Evolutionary conservation across 2,888 invertebrate genomes (phyloP), one percentile per base, ranked within the genome.

Genomic region (Drosophila bunnanda): DNA sequence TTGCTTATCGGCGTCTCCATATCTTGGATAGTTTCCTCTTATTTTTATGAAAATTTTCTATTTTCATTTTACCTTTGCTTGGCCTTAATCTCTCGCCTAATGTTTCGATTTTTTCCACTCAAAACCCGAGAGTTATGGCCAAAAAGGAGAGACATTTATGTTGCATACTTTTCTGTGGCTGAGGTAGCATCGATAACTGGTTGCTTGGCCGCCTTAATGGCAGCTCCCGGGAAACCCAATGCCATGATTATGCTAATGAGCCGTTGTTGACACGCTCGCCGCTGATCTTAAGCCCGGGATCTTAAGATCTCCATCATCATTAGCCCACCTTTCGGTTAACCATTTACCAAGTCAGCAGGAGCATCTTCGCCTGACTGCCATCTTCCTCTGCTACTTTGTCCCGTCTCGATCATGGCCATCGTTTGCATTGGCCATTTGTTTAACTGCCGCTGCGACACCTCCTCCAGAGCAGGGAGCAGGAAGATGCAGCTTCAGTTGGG

Each of bases 371-470:
- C n/a, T 10, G 20, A 53, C 53, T 36, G n/a, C n/a, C n/a, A n/a
- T 22, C 22, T 15, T 52, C 50, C 43, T 36, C 41, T n/a, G 34
- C 50, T 1, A 52, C 50, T 52, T 52, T 52, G 56, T 25, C 50
- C 41, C 69, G 55, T 17, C 66, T 50, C 67, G 57, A 56, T 64
- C 61, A 65, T 59, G 61, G 54, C 52, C 67, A 59, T 75, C 69
- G 64, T 75, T 77, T 73, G 56, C 65, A 52, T 56, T 70, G 64
- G 60, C 67, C 83, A 81, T 81, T 81, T 78, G 80, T 62, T 54
- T 66, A 81, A 82, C 80, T 65, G 82, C 79, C 76, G 79, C 74
- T 52, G 75, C 79, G 82, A 82, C 82, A 82, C 82, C 82, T 82
- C 62, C 67, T 61, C 58, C 17, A 20, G 32, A 6, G 50, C 50